Base-by-base conservation (phyloP, 2,888 invertebrate genomes). In the Melieria crassipennis region DNA sequence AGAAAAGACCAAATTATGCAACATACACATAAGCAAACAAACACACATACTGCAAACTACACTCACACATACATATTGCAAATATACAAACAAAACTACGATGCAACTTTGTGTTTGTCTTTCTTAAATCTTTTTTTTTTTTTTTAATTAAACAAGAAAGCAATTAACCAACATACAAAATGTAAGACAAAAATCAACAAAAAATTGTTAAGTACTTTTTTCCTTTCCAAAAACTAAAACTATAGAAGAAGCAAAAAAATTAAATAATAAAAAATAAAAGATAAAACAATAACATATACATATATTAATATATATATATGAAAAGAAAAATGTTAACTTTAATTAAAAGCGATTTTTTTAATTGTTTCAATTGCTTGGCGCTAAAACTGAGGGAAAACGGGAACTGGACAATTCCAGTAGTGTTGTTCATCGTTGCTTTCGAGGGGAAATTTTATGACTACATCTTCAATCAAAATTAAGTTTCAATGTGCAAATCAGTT, bases 241-340 rank as follows among this genome's bases (percentile, higher is more conserved):
- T 30, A 30, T 30, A 30, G 30, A 30, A 30, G 30, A 30, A 30
- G 30, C 30, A 6, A 55, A 55, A 55, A 57, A 64, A 45, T 45
- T 55, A 64, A 64, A 50, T 64, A 64, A 52, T 64, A 64, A 64
- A 63, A 64, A 64, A 52, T 48, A 52, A 64, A 43, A 64, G 50
- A 64, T 55, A 55, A 13, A 11, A 11, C 52, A 64, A 64, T 9
- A n/a, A 45, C 45, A 55, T 55, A 45, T 46, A 62, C 46, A 52
- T 50, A 64, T 55, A 64, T 63, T 47, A 45, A 48, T 55, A 64
- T n/a, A 52, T 52, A 52, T 55, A 64, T 55, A 52, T 52, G n/a
- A 43, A n/a, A 46, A 62, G 6, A 48, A 63, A 10, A 48, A 48
- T n/a, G 9, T 30, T 13, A 46, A 47, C 30, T 30, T 30, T 30